phyloP scores from a whole-genome alignment of 1,140 invertebrate species.

The Araneus ventricosus region DNA sequence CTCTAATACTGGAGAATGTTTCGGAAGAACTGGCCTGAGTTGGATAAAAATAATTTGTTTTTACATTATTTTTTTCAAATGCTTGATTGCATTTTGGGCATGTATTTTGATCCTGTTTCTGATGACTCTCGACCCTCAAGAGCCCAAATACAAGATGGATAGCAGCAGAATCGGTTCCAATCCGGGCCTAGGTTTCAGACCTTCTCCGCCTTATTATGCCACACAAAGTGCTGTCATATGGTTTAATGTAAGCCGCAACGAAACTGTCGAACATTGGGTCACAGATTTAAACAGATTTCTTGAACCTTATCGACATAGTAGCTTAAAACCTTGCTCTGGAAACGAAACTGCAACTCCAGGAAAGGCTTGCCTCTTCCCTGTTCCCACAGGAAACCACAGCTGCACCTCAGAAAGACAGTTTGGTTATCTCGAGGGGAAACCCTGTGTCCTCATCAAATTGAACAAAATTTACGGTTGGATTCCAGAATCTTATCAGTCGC shows the following conservation, averaged over 20 bases:
- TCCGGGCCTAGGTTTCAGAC: not conserved
- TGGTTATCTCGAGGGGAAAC: constrained; percentile 56
- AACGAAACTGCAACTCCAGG: not conserved
- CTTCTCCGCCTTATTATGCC: not conserved
- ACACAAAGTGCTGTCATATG: not conserved
- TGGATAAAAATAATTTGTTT: not conserved
- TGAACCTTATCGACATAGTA: not conserved
- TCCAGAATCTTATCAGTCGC: not conserved
- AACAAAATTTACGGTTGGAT: constrained; percentile 43
- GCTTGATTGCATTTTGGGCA: not conserved
- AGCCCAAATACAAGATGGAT: not conserved
- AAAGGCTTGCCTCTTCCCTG: not conserved
- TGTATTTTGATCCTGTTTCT: not conserved
- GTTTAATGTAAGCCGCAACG: not conserved
- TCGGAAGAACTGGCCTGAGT: not conserved
- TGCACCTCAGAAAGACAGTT: not conserved
- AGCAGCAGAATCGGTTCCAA: not conserved
- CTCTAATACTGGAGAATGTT: not conserved
- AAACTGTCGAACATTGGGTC: not conserved
- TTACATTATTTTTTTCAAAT: not conserved
- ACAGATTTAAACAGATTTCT: not conserved
- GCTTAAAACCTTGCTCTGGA: not conserved
- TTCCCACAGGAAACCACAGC: not conserved
- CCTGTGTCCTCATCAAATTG: constrained; percentile 66
- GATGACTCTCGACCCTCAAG: not conserved